These are phyloP conservation scores for Empidonax traillii DNA, from an alignment of 2,113 vertebrate species.

Conservation along the genomic window DNA sequence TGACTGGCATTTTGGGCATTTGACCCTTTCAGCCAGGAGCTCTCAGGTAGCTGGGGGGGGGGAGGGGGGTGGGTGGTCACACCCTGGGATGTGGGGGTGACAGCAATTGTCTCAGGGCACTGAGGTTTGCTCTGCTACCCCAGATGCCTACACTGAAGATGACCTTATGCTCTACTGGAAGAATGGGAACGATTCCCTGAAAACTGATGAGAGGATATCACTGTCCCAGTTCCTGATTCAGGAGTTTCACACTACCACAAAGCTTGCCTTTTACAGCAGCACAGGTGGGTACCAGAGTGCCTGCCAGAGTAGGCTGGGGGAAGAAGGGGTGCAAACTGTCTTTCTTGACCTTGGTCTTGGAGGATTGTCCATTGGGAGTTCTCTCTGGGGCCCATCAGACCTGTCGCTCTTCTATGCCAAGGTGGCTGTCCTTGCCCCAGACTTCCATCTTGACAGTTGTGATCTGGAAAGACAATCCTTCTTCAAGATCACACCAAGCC, in stretches of 20 bases:
- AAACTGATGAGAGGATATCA: conserved; percentile 95
- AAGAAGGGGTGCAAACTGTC: neutral
- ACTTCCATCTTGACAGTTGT: neutral
- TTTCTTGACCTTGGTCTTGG: neutral
- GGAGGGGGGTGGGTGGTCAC: neutral
- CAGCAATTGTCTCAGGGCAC: neutral
- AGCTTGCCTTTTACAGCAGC: conserved; percentile 97
- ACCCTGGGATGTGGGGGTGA: neutral
- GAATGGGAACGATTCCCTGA: conserved; percentile 95
- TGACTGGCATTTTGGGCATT: neutral
- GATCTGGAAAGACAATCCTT: neutral
- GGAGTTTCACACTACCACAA: conserved; percentile 96
- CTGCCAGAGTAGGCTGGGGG: neutral
- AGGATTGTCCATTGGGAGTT: neutral
- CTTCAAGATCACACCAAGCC: neutral
- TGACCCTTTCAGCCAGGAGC: neutral
- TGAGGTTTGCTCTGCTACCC: neutral
- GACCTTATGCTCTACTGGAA: conserved; percentile 99
- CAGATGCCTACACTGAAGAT: conserved; percentile 97
- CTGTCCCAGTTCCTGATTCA: conserved; percentile 98
- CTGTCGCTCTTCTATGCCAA: neutral
- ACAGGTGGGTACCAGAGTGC: conserved; percentile 78
- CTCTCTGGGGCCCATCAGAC: neutral
- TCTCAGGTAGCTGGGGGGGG: neutral
- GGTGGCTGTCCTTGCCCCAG: neutral